Evolutionary conservation across 1,140 invertebrate species (phyloP), one percentile per base, ranked within the genome.

Genomic region (Drosophila orosa): DNA sequence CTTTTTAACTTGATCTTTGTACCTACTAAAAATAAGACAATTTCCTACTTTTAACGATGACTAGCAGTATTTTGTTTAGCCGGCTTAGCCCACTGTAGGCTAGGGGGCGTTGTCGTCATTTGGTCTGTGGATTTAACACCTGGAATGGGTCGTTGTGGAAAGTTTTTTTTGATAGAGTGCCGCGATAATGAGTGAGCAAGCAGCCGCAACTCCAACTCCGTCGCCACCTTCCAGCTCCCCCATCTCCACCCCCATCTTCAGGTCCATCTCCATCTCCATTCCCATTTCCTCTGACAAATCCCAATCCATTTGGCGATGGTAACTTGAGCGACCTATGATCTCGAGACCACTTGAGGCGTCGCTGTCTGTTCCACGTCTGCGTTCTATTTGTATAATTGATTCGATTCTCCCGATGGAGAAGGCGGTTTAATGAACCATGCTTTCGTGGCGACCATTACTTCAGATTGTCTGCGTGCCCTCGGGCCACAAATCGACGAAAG

Each of bases 151-250:
- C 37, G 48, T 62, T 80, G 81, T 85, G 67, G 77, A 85, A 84
- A 84, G 81, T 84, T 84, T 80, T 67, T 72, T 54, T 62, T 77
- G 80, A 84, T 84, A 72, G 81, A 85, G 80, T 77, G 55, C 42
- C 39, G 81, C 67, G 80, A 84, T 84, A 84, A 83, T 83, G 76
- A 85, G 55, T 80, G 80, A 80, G 62, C 80, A 76, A 80, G 62
- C 80, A 72, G 59, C 63, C 50, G 3, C 27, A 45, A 47, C 57
- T 62, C 57, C 57, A 48, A n/a, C 40, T 35, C 17, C 35, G 10
- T 9, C 8, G 13, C 1, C 15, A 25, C 15, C 15, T 10, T 17
- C 33, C 52, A 55, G 0, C 33, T 54, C 15, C 24, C 45, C 24
- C 45, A 29, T 10, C 24, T 6, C 29, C 8, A 25, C 2, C 54